Evolutionary conservation across 2,888 invertebrate species (phyloP).

Genomic region (Gryllus longicercus): DNA sequence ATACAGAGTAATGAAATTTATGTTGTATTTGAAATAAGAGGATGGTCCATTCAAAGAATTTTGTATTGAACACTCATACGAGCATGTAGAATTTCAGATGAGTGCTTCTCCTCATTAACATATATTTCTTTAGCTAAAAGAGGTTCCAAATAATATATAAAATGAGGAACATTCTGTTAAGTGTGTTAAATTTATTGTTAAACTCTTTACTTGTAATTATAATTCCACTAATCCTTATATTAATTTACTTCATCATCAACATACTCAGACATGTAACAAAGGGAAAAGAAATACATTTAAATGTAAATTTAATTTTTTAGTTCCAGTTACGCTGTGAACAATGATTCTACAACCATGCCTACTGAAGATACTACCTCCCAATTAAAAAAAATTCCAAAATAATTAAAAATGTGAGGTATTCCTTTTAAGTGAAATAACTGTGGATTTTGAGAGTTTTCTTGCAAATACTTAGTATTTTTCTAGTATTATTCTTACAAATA

Average conservation of each 20-base stretch:
- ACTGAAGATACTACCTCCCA: background rate
- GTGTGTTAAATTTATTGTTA: background rate
- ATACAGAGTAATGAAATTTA: conserved; percentile 32
- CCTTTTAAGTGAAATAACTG: too few relatives aligned
- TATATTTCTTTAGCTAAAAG: background rate
- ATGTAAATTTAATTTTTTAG: conserved; percentile 30
- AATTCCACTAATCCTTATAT: too few relatives aligned
- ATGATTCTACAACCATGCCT: conserved; percentile 24
- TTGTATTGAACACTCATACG: conserved; percentile 20
- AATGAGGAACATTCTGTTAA: background rate
- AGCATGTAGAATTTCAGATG: background rate
- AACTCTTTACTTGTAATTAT: background rate
- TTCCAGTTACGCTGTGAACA: conserved; percentile 29
- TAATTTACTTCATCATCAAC: too few relatives aligned
- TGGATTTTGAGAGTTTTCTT: too few relatives aligned
- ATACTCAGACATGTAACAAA: conserved; percentile 18
- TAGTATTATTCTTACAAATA: too few relatives aligned
- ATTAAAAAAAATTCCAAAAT: background rate
- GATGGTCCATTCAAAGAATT: conserved; percentile 34
- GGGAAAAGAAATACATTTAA: background rate
- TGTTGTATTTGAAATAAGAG: conserved; percentile 24
- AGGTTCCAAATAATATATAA: background rate
- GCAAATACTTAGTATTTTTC: too few relatives aligned
- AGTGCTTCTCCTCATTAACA: background rate
- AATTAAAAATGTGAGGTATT: too few relatives aligned